Evolutionary conservation across 2,113 vertebrate genomes (phyloP), one percentile per base, ranked within the genome.

Genomic region (Columbina picui): DNA sequence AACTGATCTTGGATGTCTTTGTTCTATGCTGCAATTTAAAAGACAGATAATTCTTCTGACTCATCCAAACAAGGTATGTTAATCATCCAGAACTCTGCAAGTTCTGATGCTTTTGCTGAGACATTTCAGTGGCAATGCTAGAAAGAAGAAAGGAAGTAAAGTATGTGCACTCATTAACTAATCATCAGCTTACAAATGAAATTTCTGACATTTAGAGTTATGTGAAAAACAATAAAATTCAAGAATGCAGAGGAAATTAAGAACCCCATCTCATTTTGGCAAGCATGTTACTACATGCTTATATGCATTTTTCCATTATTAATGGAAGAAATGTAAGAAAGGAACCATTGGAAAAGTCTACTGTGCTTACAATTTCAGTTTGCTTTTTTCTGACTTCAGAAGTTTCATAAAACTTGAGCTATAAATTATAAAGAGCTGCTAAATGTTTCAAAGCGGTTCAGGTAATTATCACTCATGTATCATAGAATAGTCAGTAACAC

Each of bases 61-160:
- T 92, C 81, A 39, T n/a, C 41, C 41, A 49, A 82, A 60, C 55
- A 84, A 38, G 8, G 29, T 29, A 38, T 30, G 45, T 91, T 87
- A 87, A 59, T 91, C 69, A 89, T 29, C 45, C 45, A 61, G 64
- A 86, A 57, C 20, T 84, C 36, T 74, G 25, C 34, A 55, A 45
- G 38, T 70, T 84, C 36, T 38, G 84, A 60, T 74, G 60, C 59
- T 73, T 96, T 83, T 74, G 86, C 18, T 22, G 19, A 89, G 87
- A 71, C 32, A 32, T 93, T 90, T 79, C 70, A 55, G 34, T 88
- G 89, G 61, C 57, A 79, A 14, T 22, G 3, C 13, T 29, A 32
- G 74, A 74, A 91, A 93, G 60, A 53, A 93, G 57, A 91, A 64
- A 52, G 9, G 34, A 57, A 90, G 49, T 76, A 92, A 95, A 77